A percentile compares a stretch with the other conserved stretches of the same genome.
Evolutionary conservation across 2,888 invertebrate species (phyloP).

Genomic region (Eudasyphora cyanicolor): DNA sequence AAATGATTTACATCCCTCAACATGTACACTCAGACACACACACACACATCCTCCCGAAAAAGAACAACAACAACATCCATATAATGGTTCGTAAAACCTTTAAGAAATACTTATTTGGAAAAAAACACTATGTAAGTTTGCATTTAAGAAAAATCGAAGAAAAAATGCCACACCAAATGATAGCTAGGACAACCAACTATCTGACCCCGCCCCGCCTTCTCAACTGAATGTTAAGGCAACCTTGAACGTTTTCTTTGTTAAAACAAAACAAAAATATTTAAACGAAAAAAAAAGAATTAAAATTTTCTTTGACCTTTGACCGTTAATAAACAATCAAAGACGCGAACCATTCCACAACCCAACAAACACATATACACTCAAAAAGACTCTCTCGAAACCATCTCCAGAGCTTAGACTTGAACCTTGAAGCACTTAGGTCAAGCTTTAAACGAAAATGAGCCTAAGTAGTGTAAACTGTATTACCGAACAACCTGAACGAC

Average conservation of each 20-base stretch:
- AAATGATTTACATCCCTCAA: slow-evolving; percentile 43
- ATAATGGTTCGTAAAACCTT: not conserved
- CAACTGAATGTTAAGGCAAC: slow-evolving; percentile 52
- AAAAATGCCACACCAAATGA: slow-evolving; percentile 45
- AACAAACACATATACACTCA: slow-evolving; percentile 30
- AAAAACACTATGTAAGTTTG: not conserved
- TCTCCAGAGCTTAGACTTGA: slow-evolving; percentile 65
- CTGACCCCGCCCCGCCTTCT: not conserved
- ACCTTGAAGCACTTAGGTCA: slow-evolving; percentile 65
- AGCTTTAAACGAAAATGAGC: slow-evolving; percentile 39
- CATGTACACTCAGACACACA: slow-evolving; percentile 68
- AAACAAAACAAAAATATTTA: slow-evolving; percentile 18
- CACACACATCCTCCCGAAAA: slow-evolving; percentile 60
- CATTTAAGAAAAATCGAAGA: not conserved
- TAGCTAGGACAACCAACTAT: slow-evolving; percentile 12
- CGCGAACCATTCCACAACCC: slow-evolving; percentile 43
- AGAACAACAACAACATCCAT: not conserved
- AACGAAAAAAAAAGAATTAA: not conserved
- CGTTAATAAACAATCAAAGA: slow-evolving; percentile 31
- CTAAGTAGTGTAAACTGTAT: slow-evolving; percentile 62
- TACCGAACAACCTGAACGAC: too few relatives aligned
- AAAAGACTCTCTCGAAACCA: slow-evolving; percentile 52
- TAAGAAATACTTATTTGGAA: not conserved
- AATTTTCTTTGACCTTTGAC: slow-evolving; percentile 43
- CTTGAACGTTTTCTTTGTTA: slow-evolving; percentile 27